Percentiles rank a stretch among this genome's conserved stretches.
phyloP scores from a whole-genome alignment of 2,797 vertebrate species.

The Ceryle rudis region DNA sequence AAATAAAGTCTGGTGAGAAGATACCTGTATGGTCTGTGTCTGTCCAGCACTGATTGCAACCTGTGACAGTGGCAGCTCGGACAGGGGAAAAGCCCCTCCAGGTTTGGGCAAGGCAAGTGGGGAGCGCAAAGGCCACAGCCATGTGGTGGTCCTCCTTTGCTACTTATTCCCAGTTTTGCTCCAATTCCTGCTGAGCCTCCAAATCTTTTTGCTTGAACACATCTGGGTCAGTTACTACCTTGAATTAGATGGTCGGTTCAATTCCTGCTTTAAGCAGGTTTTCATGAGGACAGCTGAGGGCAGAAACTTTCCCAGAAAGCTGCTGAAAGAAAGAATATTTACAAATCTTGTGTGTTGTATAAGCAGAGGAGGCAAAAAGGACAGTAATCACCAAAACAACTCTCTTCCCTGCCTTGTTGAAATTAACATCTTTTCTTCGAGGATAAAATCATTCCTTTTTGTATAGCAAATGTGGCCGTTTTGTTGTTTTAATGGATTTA shows the following conservation, averaged over 20 bases:
- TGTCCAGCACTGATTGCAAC: background rate
- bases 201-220: background rate
- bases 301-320: background rate
- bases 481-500: constrained; percentile 54
- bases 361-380: background rate
- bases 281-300: background rate
- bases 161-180: background rate
- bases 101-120: background rate
- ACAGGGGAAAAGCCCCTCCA: background rate
- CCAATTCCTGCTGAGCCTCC: background rate
- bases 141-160: background rate
- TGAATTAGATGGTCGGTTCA: background rate
- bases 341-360: background rate
- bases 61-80: background rate
- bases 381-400: background rate
- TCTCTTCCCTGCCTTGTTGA: background rate
- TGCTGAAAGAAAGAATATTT: background rate
- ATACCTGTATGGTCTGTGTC: background rate
- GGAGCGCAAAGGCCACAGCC: rapidly evolving
- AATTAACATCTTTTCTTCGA: background rate
- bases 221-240: background rate
- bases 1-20: background rate
- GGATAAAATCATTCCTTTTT: background rate
- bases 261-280: background rate
- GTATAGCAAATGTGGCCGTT: background rate